These are phyloP conservation scores for Oophaga pumilio DNA, from an alignment of 2,113 vertebrate species.

Conservation along the genomic window DNA sequence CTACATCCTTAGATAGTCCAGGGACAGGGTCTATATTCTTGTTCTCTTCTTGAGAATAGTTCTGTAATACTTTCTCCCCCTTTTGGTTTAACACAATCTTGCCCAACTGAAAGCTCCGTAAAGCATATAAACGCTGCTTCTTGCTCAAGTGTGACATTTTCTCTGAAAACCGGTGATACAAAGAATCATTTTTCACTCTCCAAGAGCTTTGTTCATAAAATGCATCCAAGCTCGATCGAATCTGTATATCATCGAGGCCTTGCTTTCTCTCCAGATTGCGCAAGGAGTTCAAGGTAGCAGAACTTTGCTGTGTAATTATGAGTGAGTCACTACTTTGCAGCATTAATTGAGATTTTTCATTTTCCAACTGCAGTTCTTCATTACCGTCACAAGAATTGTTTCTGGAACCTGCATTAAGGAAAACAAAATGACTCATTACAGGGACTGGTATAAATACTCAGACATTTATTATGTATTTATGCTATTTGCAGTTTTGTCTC, in stretches of 20 bases:
- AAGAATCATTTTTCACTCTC: constrained; percentile 50
- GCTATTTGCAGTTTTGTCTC: background rate
- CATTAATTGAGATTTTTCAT: background rate
- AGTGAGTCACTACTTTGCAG: background rate
- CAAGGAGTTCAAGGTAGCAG: background rate
- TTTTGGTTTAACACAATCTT: constrained; percentile 71
- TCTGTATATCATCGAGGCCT: background rate
- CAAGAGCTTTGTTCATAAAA: constrained; percentile 69
- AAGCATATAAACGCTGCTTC: constrained; percentile 60
- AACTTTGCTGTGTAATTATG: background rate
- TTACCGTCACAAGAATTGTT: background rate
- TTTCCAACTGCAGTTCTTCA: background rate
- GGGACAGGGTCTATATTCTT: constrained; percentile 61
- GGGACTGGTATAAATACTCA: background rate
- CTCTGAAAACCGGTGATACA: constrained; percentile 62
- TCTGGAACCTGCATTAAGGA: background rate
- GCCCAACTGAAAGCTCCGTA: constrained; percentile 71
- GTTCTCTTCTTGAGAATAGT: constrained; percentile 38
- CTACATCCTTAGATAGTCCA: constrained; percentile 74
- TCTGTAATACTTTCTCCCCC: constrained; percentile 67
- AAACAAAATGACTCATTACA: background rate
- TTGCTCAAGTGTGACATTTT: constrained; percentile 67
- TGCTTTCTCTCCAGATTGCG: background rate
- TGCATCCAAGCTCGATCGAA: constrained; percentile 68
- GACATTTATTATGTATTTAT: too few relatives aligned